Percentiles rank a stretch among this genome's conserved stretches.
Conservation (phyloP, 2,113 vertebrate species). For the Arenaria interpres region DNA sequence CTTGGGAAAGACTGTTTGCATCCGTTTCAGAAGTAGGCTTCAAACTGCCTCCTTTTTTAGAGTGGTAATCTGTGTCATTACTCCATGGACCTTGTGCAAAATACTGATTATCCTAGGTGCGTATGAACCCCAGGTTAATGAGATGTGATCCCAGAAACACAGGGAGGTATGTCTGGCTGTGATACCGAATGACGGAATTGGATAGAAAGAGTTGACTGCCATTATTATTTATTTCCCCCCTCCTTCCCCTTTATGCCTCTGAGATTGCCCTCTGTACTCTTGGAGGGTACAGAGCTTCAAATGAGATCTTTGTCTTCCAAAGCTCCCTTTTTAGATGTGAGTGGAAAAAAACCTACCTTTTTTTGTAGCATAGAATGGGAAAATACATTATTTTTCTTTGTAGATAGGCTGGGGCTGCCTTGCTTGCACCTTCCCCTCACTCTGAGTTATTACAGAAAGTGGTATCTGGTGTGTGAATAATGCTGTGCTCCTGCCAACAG, state of each 20-base stretch:
- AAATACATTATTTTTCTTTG: conserved; percentile 18
- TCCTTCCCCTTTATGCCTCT: neutral
- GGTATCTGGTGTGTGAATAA: conserved; percentile 49
- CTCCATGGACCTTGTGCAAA: neutral
- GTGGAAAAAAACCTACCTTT: neutral
- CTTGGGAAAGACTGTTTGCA: neutral
- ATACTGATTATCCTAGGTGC: neutral
- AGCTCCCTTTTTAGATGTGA: neutral
- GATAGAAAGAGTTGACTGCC: neutral
- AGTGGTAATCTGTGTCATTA: neutral
- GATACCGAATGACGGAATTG: neutral
- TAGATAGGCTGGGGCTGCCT: neutral
- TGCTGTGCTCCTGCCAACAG: conserved; percentile 44
- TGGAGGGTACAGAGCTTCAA: neutral
- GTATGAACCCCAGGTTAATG: neutral
- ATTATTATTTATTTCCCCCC: neutral
- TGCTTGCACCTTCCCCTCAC: neutral
- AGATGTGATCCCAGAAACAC: neutral
- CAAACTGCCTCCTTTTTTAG: neutral
- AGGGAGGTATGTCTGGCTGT: neutral
- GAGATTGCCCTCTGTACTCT: neutral
- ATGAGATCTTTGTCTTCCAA: neutral
- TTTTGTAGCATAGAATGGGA: neutral
- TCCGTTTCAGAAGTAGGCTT: neutral
- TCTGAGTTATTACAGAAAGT: conserved; percentile 43